phyloP scores from a whole-genome alignment of 2,113 vertebrate genomes.

The Clupea harengus region DNA sequence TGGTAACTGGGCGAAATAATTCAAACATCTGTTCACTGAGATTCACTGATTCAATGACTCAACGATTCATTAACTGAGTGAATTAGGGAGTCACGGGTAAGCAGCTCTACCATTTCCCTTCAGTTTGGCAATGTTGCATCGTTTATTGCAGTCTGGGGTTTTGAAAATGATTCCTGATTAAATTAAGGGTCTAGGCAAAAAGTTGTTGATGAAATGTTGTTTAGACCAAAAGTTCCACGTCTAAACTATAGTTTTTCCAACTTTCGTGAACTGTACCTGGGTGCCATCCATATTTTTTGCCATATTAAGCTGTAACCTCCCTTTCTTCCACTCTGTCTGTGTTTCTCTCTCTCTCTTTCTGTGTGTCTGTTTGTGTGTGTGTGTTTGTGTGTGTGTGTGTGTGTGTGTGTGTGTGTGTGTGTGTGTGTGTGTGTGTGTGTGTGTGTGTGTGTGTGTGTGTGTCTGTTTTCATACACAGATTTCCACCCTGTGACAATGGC shows the following conservation, averaged over 20 bases:
- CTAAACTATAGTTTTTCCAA: not conserved
- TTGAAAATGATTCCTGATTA: not conserved
- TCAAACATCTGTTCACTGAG: not conserved
- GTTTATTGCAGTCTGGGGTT: not conserved
- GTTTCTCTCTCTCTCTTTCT: not conserved
- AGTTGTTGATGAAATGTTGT: not conserved
- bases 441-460: not conserved
- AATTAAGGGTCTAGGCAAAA: not conserved
- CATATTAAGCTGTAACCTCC: not conserved
- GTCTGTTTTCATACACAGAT: not conserved
- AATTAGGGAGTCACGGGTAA: not conserved
- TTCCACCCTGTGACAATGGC: not conserved
- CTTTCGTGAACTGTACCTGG: not conserved
- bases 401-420: not conserved
- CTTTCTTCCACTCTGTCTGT: not conserved
- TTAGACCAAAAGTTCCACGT: not conserved
- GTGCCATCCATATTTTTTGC: not conserved
- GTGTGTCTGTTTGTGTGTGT: not conserved
- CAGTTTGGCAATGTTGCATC: not conserved
- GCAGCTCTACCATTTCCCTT: not conserved
- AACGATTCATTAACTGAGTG: not conserved
- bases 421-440: conserved; percentile 5
- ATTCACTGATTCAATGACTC: not conserved
- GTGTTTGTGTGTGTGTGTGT: not conserved
- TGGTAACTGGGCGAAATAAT: not conserved